These are phyloP conservation scores for Maniola jurtina DNA, from an alignment of 1,140 invertebrate species.

Conservation along the genomic window DNA sequence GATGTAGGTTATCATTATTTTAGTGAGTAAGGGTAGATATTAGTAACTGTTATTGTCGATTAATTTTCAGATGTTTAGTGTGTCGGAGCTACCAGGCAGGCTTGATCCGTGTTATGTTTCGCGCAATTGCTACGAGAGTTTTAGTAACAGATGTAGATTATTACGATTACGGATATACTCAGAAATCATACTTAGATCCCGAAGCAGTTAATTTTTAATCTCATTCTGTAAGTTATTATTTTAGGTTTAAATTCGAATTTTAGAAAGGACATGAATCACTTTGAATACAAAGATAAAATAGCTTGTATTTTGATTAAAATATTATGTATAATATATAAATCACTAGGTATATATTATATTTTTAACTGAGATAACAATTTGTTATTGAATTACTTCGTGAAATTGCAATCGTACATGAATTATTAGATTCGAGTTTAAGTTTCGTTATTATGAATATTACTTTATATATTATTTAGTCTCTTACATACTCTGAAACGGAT, in stretches of 20 bases:
- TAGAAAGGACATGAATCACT: neutral
- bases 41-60: slow-evolving; percentile 31
- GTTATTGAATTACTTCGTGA: slow-evolving; percentile 6
- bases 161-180: slow-evolving; percentile 2
- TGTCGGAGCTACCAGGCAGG: slow-evolving; percentile 44
- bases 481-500: neutral
- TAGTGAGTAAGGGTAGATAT: slow-evolving; percentile 17
- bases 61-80: slow-evolving; percentile 47
- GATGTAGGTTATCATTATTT: slow-evolving; percentile 6
- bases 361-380: neutral
- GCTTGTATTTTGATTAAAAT: neutral
- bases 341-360: slow-evolving; percentile 15
- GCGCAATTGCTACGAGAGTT: slow-evolving; percentile 21
- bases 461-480: neutral
- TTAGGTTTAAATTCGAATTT: neutral
- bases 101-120: slow-evolving; percentile 35
- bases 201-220: slow-evolving; percentile 2
- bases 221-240: neutral
- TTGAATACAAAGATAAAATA: neutral
- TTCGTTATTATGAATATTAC: neutral
- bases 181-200: slow-evolving; percentile 3
- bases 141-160: slow-evolving; percentile 21
- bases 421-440: slow-evolving; percentile 29
- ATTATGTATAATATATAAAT: neutral
- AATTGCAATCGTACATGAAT: slow-evolving; percentile 29